phyloP scores from a whole-genome alignment of 2,888 invertebrate species.

The Scaptomyza cyrtandrae region DNA sequence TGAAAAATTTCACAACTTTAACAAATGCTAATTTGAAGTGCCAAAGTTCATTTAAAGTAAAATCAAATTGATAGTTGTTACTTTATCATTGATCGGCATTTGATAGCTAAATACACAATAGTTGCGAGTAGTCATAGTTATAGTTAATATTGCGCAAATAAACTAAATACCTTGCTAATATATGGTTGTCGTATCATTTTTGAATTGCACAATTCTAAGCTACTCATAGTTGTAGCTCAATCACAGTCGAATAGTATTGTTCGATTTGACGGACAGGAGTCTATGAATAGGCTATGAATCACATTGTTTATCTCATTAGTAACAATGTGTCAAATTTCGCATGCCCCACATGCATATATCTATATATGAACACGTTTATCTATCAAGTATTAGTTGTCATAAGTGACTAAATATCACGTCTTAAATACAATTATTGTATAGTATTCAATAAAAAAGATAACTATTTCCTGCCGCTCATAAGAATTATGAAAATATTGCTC shows the following conservation, averaged over 20 bases:
- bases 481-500: slow-evolving; percentile 38
- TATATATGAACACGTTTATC: background rate
- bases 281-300: slow-evolving; percentile 48
- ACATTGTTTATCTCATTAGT: slow-evolving; percentile 73
- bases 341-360: slow-evolving; percentile 26
- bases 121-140: background rate
- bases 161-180: slow-evolving; percentile 21
- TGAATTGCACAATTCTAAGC: slow-evolving; percentile 31
- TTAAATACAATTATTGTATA: slow-evolving; percentile 42
- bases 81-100: slow-evolving; percentile 28
- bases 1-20: background rate
- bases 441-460: slow-evolving; percentile 32
- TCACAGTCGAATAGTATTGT: slow-evolving; percentile 35
- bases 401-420: slow-evolving; percentile 47
- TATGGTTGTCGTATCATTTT: slow-evolving; percentile 13
- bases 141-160: slow-evolving; percentile 35
- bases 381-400: slow-evolving; percentile 21
- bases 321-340: slow-evolving; percentile 70
- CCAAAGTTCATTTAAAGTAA: slow-evolving; percentile 29
- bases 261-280: slow-evolving; percentile 1
- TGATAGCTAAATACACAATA: slow-evolving; percentile 15
- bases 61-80: slow-evolving; percentile 35
- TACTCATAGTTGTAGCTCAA: slow-evolving; percentile 31
- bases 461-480: slow-evolving; percentile 48
- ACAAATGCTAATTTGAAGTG: background rate